Base-by-base conservation (phyloP, 2,888 invertebrate genomes). In the Scaptomyza polygonia region DNA sequence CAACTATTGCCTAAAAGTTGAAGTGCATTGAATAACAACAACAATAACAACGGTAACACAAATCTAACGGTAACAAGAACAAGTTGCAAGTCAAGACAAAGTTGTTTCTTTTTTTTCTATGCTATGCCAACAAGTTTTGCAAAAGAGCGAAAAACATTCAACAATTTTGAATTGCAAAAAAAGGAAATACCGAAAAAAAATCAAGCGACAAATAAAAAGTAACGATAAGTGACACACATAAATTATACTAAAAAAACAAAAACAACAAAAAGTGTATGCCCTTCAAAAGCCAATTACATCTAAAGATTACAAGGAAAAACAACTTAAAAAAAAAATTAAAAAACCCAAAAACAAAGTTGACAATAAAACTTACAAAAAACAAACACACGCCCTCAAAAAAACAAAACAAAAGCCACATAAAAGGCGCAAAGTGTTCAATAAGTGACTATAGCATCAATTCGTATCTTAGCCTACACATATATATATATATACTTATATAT, bases 261-360 rank as follows among this genome's bases (percentile, higher is more conserved):
- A 45, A 53, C 18, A 47, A 43, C 43, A 53, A 43, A 52, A 40
- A 56, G 57, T 69, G 48, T 79, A 48, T 72, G 77, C 77, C 77
- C 77, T 79, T 79, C 72, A 79, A 77, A 77, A 40, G 49, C 27
- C 67, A 72, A 72, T 56, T 71, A 59, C 75, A 75, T 67, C 74
- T 58, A 64, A 74, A 67, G 29, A 40, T 52, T 36, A 51, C 40
- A 69, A 69, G 30, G 8, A 21, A 21, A 21, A 21, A 21, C 21
- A 21, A 21, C 21, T 21, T 16, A 16, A 58, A 55, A n/a, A 18
- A 68, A 52, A 51, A 52, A n/a, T n/a, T n/a, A n/a, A n/a, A 45
- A 76, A 66, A 54, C 32, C 21, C 52, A 30, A 36, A 57, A 70
- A 71, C 21, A 61, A 71, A 77, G 48, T 72, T 71, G 48, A 73